Evolutionary conservation across 2,888 invertebrate species (phyloP).

Genomic region (Netelia fuscicornis): DNA sequence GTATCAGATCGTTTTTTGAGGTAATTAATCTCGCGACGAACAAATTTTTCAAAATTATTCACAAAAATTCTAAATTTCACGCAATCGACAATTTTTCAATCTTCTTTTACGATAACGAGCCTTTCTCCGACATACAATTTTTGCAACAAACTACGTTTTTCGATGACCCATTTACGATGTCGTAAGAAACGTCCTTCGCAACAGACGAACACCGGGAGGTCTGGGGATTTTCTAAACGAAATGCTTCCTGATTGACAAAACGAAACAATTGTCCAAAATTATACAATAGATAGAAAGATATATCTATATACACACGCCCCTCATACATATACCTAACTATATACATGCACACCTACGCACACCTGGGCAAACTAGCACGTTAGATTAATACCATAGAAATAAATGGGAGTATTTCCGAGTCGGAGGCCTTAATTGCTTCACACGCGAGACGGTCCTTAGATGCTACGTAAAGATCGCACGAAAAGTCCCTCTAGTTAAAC

Average conservation of each 20-base stretch:
- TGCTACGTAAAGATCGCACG: slow-evolving; percentile 64
- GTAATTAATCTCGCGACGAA: no score
- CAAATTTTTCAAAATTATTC: no score
- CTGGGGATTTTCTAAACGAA: neutral
- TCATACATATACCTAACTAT: neutral
- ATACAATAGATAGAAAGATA: neutral
- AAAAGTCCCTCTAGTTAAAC: slow-evolving; percentile 68
- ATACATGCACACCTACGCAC: neutral
- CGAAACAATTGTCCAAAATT: neutral
- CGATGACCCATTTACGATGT: no score
- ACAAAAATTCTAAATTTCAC: no score
- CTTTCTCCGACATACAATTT: no score
- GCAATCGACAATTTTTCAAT: no score
- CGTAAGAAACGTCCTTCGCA: no score
- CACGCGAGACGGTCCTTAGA: slow-evolving; percentile 69
- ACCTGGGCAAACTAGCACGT: slow-evolving; percentile 14
- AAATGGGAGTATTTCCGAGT: slow-evolving; percentile 66
- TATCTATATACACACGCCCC: neutral
- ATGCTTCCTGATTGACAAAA: neutral
- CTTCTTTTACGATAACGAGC: no score
- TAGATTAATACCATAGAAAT: slow-evolving; percentile 56
- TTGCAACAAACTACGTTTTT: no score
- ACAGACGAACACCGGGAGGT: neutral
- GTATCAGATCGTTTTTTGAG: no score
- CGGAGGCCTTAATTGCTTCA: slow-evolving; percentile 68